phyloP scores from a whole-genome alignment of 2,797 vertebrate genomes.

The Tokudaia tokunoshimensis region DNA sequence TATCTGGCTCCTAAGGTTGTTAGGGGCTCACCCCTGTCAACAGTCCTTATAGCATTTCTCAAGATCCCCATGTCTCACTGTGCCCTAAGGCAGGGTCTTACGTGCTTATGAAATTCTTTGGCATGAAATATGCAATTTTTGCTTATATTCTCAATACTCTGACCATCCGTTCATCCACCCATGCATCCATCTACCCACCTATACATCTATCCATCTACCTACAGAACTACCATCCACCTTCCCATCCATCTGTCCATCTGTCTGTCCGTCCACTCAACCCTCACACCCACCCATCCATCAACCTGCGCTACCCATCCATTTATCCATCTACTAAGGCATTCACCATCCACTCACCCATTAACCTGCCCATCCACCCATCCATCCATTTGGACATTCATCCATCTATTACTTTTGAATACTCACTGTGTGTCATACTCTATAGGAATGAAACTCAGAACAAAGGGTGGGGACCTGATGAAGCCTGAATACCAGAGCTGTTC shows the following conservation, averaged over 20 bases:
- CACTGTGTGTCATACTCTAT: neutral
- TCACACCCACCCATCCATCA: neutral
- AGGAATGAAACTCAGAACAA: neutral
- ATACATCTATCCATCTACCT: neutral
- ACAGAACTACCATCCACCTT: neutral
- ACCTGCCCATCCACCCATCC: no score
- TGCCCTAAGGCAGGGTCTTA: neutral
- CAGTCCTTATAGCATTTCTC: neutral
- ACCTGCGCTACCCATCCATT: accelerated
- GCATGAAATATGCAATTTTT: neutral
- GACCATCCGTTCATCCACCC: neutral
- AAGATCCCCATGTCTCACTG: neutral
- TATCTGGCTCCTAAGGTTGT: neutral
- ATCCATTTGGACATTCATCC: neutral
- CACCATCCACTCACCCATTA: neutral
- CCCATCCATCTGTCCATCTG: neutral
- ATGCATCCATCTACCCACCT: no score
- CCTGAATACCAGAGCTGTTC: neutral
- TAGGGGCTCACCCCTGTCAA: neutral
- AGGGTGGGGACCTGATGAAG: neutral
- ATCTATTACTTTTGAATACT: neutral
- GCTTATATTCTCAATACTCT: neutral
- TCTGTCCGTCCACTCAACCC: no score
- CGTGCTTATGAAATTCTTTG: neutral
- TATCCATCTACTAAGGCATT: neutral